Evolutionary conservation across 2,888 invertebrate genomes (phyloP).

Genomic region (Steinernema scapterisci): DNA sequence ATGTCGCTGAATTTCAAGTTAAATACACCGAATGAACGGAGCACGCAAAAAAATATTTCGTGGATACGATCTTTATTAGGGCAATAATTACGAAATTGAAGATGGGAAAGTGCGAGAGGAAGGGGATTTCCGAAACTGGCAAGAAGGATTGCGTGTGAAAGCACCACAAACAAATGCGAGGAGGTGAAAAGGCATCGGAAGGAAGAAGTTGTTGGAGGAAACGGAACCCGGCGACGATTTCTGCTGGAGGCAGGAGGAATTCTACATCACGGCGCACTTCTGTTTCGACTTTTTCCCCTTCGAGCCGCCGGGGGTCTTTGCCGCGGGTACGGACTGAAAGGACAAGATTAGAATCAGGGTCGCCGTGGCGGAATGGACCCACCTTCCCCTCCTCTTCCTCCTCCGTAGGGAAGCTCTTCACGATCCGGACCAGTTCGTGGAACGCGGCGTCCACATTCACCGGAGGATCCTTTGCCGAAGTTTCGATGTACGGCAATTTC

Average conservation of each 20-base stretch:
- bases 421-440: constrained; percentile 84
- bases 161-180: constrained; percentile 24
- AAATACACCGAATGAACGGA: no score
- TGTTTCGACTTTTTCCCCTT: constrained; percentile 24
- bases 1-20: no score
- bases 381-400: constrained; percentile 70
- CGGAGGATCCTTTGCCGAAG: constrained; percentile 92
- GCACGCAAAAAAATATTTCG: no score
- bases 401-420: constrained; percentile 66
- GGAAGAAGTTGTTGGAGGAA: constrained; percentile 20
- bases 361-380: not conserved
- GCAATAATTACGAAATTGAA: no score
- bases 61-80: no score
- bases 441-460: constrained; percentile 95
- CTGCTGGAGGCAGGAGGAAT: not conserved
- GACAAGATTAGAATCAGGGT: not conserved
- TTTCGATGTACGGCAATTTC: constrained; percentile 93
- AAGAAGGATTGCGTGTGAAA: not conserved
- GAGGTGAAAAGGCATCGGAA: not conserved
- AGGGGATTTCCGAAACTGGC: not conserved
- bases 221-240: constrained; percentile 18
- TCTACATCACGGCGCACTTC: constrained; percentile 15
- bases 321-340: not conserved
- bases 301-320: not conserved
- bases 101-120: no score